These are phyloP conservation scores for Andrena hattorfiana DNA, from an alignment of 2,888 invertebrate species.

Conservation along the genomic window DNA sequence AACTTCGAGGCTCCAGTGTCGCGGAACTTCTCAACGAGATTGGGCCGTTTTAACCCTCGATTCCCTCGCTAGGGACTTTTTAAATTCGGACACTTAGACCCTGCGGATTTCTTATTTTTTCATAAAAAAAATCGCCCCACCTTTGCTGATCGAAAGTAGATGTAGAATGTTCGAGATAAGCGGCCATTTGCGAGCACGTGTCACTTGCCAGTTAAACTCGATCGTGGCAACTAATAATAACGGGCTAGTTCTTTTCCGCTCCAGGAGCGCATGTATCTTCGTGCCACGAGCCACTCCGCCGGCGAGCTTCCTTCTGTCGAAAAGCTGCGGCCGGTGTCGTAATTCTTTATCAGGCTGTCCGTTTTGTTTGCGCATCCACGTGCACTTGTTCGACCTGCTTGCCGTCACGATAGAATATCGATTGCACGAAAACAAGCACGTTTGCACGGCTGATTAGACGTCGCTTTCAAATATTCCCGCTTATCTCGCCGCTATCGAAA, in stretches of 20 bases:
- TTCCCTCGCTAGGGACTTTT: neutral
- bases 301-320: neutral
- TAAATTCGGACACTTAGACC: neutral
- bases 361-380: neutral
- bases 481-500: neutral
- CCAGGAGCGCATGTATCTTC: neutral
- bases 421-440: neutral
- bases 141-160: neutral
- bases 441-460: neutral
- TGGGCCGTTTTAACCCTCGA: neutral
- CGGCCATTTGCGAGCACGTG: neutral
- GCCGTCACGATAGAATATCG: neutral
- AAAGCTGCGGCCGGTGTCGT: neutral
- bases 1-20: neutral
- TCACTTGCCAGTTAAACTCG: neutral
- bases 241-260: neutral
- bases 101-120: neutral
- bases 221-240: neutral
- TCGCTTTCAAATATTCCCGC: neutral
- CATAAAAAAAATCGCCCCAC: neutral
- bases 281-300: neutral
- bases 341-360: neutral
- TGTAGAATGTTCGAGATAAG: too few species aligned
- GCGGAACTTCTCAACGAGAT: too few species aligned
- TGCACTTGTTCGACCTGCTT: neutral